Evolutionary conservation across 2,888 invertebrate genomes (phyloP), one percentile per base, ranked within the genome.

Genomic region (Conomelus anceps): DNA sequence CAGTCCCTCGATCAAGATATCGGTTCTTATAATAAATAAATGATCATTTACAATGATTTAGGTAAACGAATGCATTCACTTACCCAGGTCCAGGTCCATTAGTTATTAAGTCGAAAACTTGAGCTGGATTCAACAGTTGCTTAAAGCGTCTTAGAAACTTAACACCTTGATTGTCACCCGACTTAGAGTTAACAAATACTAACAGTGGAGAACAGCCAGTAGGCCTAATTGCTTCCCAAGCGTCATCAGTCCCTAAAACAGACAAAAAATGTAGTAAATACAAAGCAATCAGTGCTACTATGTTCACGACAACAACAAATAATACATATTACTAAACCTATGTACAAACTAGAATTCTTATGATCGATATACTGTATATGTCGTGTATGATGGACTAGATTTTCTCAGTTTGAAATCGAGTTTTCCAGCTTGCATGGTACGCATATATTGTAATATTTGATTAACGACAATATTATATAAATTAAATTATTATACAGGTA

Each of bases 101-200:
- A 91, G 96, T 97, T 93, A 98, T 98, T 92, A 99, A 96, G 94
- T 99, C 99, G 93, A 99, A 99, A 90, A 99, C 99, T 94, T 99
- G 99, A 90, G 98, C 98, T 20, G 99, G 99, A 94, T 99, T 99
- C 90, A 99, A 94, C 89, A 99, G 95, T 93, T 99, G 98, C 93
- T 97, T 98, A 94, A 99, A 99, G 91, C 98, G 96, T 89, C 98
- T 95, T 91, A 99, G 95, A 94, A 99, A 99, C 94, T 98, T 98
- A 34, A 99, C 96, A 91, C 99, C 99, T 93, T 99, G 99, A 94
- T 98, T 99, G 95, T 99, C 99, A 92, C 99, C 98, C 92, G 98
- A 98, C 94, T 99, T 98, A 91, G 98, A 98, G 94, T 99, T 99
- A 92, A 99, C 99, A 93, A 99, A 99, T 91, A 99, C 99, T 91